phyloP scores from a whole-genome alignment of 2,797 vertebrate genomes.

The Coreius guichenoti region DNA sequence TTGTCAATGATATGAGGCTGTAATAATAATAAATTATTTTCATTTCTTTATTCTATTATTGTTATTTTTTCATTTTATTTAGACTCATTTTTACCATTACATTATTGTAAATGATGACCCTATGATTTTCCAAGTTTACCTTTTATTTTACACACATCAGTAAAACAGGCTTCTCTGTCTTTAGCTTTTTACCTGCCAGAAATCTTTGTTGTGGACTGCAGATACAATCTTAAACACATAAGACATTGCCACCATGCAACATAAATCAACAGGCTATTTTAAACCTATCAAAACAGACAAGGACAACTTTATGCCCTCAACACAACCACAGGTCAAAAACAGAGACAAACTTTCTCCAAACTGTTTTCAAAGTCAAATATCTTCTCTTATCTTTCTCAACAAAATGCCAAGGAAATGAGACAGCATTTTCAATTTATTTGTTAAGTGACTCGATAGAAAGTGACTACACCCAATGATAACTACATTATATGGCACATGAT shows the following conservation, averaged over 20 bases:
- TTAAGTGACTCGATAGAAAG: slow-evolving; percentile 9
- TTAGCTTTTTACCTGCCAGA: neutral
- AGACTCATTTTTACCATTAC: neutral
- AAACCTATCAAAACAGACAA: neutral
- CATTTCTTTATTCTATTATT: neutral
- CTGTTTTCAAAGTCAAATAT: neutral
- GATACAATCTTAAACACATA: neutral
- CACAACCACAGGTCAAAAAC: neutral
- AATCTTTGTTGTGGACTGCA: neutral
- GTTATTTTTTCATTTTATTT: neutral
- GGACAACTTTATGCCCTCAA: neutral
- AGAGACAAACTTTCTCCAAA: neutral
- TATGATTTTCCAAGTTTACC: neutral
- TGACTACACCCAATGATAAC: slow-evolving; percentile 24
- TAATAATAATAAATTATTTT: neutral
- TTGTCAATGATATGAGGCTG: neutral
- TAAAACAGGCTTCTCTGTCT: neutral
- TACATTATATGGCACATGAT: neutral
- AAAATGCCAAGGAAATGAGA: slow-evolving; percentile 6
- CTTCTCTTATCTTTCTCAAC: neutral
- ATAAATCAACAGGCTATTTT: slow-evolving; percentile 8
- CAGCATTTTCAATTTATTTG: slow-evolving; percentile 7
- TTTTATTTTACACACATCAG: neutral
- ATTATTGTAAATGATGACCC: neutral
- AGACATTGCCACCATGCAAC: neutral